A percentile compares a stretch with the other conserved stretches of the same genome.
Conservation (phyloP, 2,113 vertebrate genomes). For the Campylorhamphus procurvoides region DNA sequence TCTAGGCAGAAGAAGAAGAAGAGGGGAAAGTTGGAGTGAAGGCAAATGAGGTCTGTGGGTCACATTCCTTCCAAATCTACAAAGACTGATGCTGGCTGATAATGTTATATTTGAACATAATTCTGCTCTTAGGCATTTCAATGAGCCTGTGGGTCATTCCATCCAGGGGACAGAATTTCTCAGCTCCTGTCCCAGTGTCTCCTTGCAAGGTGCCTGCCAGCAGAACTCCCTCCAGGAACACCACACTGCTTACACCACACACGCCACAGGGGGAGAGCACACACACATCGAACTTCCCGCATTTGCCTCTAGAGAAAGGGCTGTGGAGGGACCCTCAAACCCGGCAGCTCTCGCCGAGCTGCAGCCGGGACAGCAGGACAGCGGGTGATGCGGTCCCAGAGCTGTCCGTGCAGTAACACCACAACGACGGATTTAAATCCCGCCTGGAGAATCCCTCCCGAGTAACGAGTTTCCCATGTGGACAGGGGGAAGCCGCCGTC, state of each 20-base stretch:
- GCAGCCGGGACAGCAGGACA: neutral
- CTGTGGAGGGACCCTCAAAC: neutral
- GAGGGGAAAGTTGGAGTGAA: neutral
- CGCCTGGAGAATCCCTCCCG: neutral
- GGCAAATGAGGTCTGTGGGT: neutral
- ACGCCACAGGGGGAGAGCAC: accelerated
- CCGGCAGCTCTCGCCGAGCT: neutral
- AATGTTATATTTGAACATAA: neutral
- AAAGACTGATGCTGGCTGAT: neutral
- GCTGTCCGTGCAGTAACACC: neutral
- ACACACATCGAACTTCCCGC: neutral
- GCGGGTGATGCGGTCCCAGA: neutral
- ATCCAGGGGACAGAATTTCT: neutral
- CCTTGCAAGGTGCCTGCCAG: neutral
- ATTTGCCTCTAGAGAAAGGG: neutral
- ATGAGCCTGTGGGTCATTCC: neutral
- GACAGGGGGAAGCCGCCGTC: neutral
- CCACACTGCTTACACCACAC: neutral
- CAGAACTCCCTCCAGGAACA: neutral
- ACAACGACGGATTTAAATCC: neutral
- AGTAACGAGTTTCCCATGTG: accelerated
- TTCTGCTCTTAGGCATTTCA: neutral
- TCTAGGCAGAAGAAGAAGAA: neutral
- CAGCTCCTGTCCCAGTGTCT: neutral
- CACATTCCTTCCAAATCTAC: neutral